These are phyloP conservation scores for Leptopilina drosophilae DNA, from an alignment of 2,888 invertebrate genomes.

Conservation along the genomic window DNA sequence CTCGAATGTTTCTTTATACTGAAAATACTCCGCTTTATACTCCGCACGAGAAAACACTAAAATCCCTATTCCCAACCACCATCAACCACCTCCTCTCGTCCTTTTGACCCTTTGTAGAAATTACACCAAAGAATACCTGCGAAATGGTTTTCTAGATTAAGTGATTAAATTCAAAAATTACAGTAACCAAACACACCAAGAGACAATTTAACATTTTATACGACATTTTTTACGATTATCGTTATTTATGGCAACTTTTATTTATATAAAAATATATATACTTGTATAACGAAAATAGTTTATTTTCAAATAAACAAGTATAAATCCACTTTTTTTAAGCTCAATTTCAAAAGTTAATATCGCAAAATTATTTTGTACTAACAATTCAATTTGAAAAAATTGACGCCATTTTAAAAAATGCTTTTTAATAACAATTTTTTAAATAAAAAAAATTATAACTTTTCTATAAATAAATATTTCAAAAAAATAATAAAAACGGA, in stretches of 20 bases:
- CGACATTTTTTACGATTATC: conserved; percentile 19
- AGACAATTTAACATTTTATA: conserved; percentile 35
- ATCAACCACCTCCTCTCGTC: too few species aligned
- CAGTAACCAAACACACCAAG: conserved; percentile 15
- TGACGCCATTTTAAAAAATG: not conserved
- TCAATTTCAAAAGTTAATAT: too few species aligned
- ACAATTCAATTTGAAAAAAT: too few species aligned
- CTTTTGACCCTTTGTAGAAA: conserved; percentile 22
- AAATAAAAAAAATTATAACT: not conserved
- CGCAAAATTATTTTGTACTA: too few species aligned
- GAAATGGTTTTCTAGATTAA: conserved; percentile 29
- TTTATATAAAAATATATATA: not conserved
- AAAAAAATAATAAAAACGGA: too few species aligned
- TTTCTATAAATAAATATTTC: too few species aligned
- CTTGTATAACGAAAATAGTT: not conserved
- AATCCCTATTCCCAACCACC: not conserved
- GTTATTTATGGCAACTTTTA: not conserved
- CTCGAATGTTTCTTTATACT: conserved; percentile 50
- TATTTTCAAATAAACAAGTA: too few species aligned
- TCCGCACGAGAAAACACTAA: conserved; percentile 33
- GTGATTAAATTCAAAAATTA: conserved; percentile 36
- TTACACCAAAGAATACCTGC: not conserved
- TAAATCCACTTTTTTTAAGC: too few species aligned
- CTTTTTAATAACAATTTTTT: not conserved
- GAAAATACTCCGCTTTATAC: too few species aligned